A percentile compares a stretch with the other conserved stretches of the same genome.
Conservation (phyloP, 1,140 invertebrate species). For the Heliconius eleuchia region DNA sequence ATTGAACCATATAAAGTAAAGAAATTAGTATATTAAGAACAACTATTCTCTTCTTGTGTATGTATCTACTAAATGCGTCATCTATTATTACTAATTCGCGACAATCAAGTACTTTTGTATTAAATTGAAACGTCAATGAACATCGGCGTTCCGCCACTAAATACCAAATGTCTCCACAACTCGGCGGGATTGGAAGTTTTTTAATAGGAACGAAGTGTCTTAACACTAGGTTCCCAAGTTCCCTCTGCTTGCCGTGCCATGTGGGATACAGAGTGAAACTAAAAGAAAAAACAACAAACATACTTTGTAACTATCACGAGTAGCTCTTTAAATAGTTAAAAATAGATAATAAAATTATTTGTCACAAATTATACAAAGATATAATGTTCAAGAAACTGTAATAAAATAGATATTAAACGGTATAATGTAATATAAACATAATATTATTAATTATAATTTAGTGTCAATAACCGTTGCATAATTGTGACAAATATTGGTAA, state of each 20-base stretch:
- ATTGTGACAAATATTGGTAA: conserved; percentile 21
- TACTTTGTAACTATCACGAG: neutral
- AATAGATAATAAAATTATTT: neutral
- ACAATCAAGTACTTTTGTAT: neutral
- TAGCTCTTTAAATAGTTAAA: neutral
- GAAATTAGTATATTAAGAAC: too few species aligned
- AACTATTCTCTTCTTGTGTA: too few species aligned
- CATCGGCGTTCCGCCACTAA: neutral
- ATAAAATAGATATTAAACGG: neutral
- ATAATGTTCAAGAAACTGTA: neutral
- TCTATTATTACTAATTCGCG: neutral
- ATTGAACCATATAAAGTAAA: too few species aligned
- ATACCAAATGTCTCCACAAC: too few species aligned
- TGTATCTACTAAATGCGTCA: neutral
- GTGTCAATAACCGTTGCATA: conserved; percentile 31
- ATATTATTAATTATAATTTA: neutral
- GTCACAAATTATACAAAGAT: neutral
- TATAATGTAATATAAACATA: neutral
- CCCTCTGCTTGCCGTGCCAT: too few species aligned
- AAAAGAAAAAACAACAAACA: neutral
- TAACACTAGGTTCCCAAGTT: too few species aligned
- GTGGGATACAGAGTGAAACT: too few species aligned
- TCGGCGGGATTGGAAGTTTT: too few species aligned
- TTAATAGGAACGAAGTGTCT: too few species aligned
- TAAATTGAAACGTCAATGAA: neutral